Evolutionary conservation across 2,888 invertebrate genomes (phyloP), one percentile per base, ranked within the genome.

Genomic region (Scaptodrosophila latifasciaeformis): DNA sequence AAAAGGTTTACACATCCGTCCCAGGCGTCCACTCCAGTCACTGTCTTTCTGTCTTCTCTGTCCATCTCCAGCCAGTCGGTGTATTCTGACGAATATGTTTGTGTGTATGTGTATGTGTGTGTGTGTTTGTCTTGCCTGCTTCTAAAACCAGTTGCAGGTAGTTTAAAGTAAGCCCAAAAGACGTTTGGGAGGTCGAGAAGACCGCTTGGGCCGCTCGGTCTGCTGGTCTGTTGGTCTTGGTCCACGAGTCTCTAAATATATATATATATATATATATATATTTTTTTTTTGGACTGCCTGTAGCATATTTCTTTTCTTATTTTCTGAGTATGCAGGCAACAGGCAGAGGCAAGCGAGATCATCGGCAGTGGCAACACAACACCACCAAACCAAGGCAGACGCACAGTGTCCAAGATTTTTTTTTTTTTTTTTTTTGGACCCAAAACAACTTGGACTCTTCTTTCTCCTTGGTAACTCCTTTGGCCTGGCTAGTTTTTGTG

Each of bases 121-220:
- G n/a, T n/a, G n/a, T n/a, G n/a, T n/a, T n/a, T n/a, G n/a, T n/a
- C n/a, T 40, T 61, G 69, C 62, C 59, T 62, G 66, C 65, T 57
- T 64, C 57, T 54, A 70, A 79, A 82, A 82, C 82, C 82, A 82
- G 82, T 82, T 83, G 76, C 83, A 82, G 83, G 82, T 82, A 82
- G 82, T 76, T 77, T 77, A 71, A 76, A 75, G 64, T 80, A 65
- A 74, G 74, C 66, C 66, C 74, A 52, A 62, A 62, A 66, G 76
- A 66, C 59, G 69, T 68, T n/a, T n/a, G n/a, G n/a, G n/a, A n/a
- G n/a, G n/a, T n/a, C n/a, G n/a, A n/a, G n/a, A n/a, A n/a, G n/a
- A n/a, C n/a, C n/a, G n/a, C n/a, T n/a, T n/a, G n/a, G n/a, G n/a
- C n/a, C n/a, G n/a, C n/a, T n/a, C n/a, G n/a, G n/a, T n/a, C n/a